Conservation (phyloP, 1,140 invertebrate genomes). For the Drosophila lacertosa region DNA sequence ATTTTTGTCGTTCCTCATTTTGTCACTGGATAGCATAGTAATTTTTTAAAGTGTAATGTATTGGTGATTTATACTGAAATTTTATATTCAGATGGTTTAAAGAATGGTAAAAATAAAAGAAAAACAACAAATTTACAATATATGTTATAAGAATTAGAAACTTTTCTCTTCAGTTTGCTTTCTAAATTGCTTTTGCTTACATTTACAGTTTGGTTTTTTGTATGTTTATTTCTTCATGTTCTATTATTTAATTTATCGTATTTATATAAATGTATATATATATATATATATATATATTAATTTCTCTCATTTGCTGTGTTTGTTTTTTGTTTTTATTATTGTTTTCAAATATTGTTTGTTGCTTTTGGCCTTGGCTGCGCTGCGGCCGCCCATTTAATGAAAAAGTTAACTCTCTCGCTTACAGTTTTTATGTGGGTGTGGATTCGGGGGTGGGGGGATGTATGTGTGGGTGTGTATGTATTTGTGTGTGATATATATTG, state of each 20-base stretch:
- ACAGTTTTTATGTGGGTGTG: conserved; percentile 13
- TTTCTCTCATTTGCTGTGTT: conserved; percentile 44
- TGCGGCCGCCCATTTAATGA: conserved; percentile 29
- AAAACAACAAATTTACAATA: conserved; percentile 42
- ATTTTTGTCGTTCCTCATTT: conserved; percentile 18
- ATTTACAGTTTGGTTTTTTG: conserved; percentile 45
- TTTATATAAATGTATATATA: conserved; percentile 44
- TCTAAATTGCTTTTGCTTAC: conserved; percentile 50
- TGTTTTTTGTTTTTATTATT: conserved; percentile 46
- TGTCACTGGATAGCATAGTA: conserved; percentile 33
- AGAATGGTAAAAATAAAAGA: not conserved
- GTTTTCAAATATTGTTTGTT: conserved; percentile 58
- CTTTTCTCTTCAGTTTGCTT: conserved; percentile 43
- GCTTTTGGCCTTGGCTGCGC: conserved; percentile 67
- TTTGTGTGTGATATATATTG: conserved; percentile 27
- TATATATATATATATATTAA: conserved; percentile 44
- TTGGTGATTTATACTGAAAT: conserved; percentile 6
- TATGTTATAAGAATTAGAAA: conserved; percentile 44
- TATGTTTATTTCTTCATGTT: conserved; percentile 15
- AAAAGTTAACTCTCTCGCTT: conserved; percentile 26
- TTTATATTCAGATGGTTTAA: conserved; percentile 12
- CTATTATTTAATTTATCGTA: conserved; percentile 49
- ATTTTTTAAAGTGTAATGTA: not conserved
- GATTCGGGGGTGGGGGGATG: not conserved
- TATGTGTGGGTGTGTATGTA: conserved; percentile 10